Percentiles rank a stretch among this genome's conserved stretches.
Conservation (phyloP, 2,797 vertebrate genomes). For the Silurus aristotelis region DNA sequence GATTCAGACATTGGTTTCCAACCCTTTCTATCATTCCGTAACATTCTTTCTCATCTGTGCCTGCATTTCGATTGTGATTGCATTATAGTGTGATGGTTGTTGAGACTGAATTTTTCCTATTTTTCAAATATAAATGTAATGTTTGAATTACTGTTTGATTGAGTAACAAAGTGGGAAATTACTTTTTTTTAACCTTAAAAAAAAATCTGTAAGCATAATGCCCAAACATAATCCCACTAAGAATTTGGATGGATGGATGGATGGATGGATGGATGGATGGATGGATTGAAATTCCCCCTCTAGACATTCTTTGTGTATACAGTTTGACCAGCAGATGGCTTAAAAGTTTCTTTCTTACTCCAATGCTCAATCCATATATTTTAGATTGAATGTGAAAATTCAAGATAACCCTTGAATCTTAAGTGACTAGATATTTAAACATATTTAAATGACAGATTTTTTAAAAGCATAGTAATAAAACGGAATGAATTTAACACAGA, state of each 20-base stretch:
- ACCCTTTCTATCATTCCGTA: not conserved
- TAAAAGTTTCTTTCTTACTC: not conserved
- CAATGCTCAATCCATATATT: not conserved
- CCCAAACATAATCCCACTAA: too few species aligned
- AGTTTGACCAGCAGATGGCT: constrained; percentile 23
- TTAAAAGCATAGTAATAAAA: not conserved
- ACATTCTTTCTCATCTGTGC: not conserved
- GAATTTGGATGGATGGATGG: not conserved
- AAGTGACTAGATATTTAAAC: not conserved
- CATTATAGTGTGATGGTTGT: not conserved
- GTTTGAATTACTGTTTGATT: not conserved
- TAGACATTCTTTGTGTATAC: not conserved
- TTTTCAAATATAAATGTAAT: not conserved
- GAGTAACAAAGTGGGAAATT: not conserved
- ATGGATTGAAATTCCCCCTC: not conserved
- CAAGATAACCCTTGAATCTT: not conserved
- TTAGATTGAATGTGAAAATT: not conserved
- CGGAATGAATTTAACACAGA: not conserved
- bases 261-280: not conserved
- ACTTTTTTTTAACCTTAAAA: not conserved
- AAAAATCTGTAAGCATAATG: not conserved
- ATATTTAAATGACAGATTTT: not conserved
- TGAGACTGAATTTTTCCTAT: too few species aligned
- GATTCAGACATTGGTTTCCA: not conserved
- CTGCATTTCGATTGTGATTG: not conserved